A percentile compares a stretch with the other conserved stretches of the same genome.
phyloP scores from a whole-genome alignment of 2,888 invertebrate species.

The Desoria tigrina region DNA sequence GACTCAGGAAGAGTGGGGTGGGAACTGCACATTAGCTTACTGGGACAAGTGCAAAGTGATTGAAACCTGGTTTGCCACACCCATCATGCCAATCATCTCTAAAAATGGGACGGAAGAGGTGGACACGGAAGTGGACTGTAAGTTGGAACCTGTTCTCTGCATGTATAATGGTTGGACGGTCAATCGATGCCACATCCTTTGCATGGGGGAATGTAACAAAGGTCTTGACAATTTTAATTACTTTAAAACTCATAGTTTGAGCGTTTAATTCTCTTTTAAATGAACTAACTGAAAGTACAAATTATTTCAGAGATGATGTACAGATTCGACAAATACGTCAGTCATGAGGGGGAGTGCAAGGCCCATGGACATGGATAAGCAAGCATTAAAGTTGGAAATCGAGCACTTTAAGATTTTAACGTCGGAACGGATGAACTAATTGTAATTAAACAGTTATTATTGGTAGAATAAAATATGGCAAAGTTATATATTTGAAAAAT shows the following conservation, averaged over 20 bases:
- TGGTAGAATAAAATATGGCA: background rate
- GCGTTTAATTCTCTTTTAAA: too few species aligned
- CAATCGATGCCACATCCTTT: slow-evolving; percentile 46
- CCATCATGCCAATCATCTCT: too few species aligned
- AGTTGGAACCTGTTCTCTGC: slow-evolving; percentile 34
- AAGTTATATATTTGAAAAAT: too few species aligned
- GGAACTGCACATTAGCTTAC: slow-evolving; percentile 27
- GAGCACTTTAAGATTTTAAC: slow-evolving; percentile 1
- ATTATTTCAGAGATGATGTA: slow-evolving; percentile 34
- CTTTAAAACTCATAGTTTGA: too few species aligned
- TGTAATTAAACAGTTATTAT: background rate
- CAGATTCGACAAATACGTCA: slow-evolving; percentile 43
- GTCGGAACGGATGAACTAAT: background rate
- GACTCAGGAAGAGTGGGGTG: slow-evolving; percentile 38
- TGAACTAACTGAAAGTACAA: too few species aligned
- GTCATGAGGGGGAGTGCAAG: slow-evolving; percentile 43
- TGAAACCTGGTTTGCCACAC: slow-evolving; percentile 26
- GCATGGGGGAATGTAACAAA: slow-evolving; percentile 41
- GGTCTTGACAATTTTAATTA: too few species aligned
- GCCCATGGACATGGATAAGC: slow-evolving; percentile 35
- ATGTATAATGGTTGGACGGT: slow-evolving; percentile 40
- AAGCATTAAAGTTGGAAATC: too few species aligned
- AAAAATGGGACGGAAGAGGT: slow-evolving; percentile 23
- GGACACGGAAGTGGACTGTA: slow-evolving; percentile 25
- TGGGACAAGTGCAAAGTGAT: slow-evolving; percentile 34